Evolutionary conservation across 2,888 invertebrate species (phyloP), one percentile per base, ranked within the genome.

Genomic region (Ophion ventricosus): DNA sequence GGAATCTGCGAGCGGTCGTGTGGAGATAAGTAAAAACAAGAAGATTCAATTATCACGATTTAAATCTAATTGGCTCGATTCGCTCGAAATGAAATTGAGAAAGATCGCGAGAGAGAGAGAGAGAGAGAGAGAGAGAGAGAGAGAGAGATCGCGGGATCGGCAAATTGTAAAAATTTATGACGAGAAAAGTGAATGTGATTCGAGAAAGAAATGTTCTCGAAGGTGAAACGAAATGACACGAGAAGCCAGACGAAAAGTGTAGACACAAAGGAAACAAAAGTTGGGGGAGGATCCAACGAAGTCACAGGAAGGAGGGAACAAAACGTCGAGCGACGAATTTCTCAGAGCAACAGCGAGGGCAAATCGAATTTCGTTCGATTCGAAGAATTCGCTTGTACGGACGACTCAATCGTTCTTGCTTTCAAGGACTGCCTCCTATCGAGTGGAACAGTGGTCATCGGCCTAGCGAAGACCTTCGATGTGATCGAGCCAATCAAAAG

Each of bases 321-420:
- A 61, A 43, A 26, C 59, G 61, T 29, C 10, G 63, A 77, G 74
- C 75, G 49, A 77, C 77, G 67, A 63, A 83, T 69, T 77, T 80
- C 76, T 74, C 56, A 49, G 40, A 61, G 61, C n/a, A 67, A 56
- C 63, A 66, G 54, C 63, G 73, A 63, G 79, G 70, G 59, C 79
- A 76, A 79, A 57, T 74, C 79, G 83, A 81, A 83, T 85, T 86
- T 85, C 76, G 79, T 77, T 80, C 78, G 76, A 81, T 86, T 83
- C 85, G 79, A 81, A 73, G 83, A 85, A 86, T 69, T 82, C 69
- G 72, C 70, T 79, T 59, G 43, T 63, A 70, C 72, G 17, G 40
- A 57, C 49, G 59, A 59, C 80, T 69, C 63, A 56, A 49, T 59
- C 66, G 59, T 56, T 69, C 43, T 75, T 67, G 73, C 63, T 67